phyloP scores from a whole-genome alignment of 2,113 vertebrate species.

The Pao palembangensis region DNA sequence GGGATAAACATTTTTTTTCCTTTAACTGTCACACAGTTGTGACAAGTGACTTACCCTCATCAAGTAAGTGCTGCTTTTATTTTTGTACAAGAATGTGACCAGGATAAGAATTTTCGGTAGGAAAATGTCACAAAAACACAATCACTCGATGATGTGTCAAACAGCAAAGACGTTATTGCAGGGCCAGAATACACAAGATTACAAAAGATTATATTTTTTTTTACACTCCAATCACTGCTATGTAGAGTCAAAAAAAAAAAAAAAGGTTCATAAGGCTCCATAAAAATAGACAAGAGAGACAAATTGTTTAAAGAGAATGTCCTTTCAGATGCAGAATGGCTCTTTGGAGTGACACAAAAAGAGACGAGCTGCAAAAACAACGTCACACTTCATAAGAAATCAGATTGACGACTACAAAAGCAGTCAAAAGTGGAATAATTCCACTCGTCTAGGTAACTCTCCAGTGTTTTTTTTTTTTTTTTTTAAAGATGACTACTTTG shows the following conservation, averaged over 20 bases:
- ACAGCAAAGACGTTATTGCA: slow-evolving; percentile 57
- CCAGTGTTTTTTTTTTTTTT: slow-evolving; percentile 68
- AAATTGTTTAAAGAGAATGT: slow-evolving; percentile 56
- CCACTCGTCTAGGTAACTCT: slow-evolving; percentile 58
- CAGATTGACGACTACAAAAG: slow-evolving; percentile 64
- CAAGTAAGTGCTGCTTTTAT: slow-evolving; percentile 16
- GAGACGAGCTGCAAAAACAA: slow-evolving; percentile 61
- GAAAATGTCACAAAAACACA: slow-evolving; percentile 45
- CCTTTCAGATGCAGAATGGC: slow-evolving; percentile 43
- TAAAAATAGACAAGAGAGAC: slow-evolving; percentile 69
- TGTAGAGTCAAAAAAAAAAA: slow-evolving; percentile 46
- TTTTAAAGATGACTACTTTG: slow-evolving; percentile 47
- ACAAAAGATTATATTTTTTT: slow-evolving; percentile 44
- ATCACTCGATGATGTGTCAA: slow-evolving; percentile 56
- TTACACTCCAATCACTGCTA: slow-evolving; percentile 37
- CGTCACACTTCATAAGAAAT: slow-evolving; percentile 66
- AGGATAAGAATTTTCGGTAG: slow-evolving; percentile 41
- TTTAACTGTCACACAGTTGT: slow-evolving; percentile 37
- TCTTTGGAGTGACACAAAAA: slow-evolving; percentile 66
- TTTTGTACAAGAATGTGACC: slow-evolving; percentile 16
- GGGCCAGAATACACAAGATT: slow-evolving; percentile 51
- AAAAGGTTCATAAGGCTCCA: slow-evolving; percentile 44
- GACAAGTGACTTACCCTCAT: slow-evolving; percentile 45
- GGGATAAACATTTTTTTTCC: slow-evolving; percentile 31
- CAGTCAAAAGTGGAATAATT: slow-evolving; percentile 62